Percentiles rank a stretch among this genome's conserved stretches.
phyloP scores from a whole-genome alignment of 2,888 invertebrate species.

The Zelleria hepariella region DNA sequence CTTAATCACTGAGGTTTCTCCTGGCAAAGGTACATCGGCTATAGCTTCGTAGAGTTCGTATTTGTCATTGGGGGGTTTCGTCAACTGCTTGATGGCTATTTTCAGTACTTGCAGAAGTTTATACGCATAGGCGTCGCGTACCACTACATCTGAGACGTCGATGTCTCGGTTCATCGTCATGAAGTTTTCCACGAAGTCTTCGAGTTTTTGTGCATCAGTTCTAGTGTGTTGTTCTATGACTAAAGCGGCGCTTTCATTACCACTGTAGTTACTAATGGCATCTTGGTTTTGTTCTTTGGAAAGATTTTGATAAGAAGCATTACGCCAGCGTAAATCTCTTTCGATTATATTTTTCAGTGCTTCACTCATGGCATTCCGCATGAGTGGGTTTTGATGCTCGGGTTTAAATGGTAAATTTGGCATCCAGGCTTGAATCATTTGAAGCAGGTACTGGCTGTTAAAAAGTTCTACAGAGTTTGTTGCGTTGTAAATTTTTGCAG shows the following conservation, averaged over 20 bases:
- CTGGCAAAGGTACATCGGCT: constrained; percentile 20
- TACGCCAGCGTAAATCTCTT: neutral
- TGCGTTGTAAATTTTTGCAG: constrained; percentile 19
- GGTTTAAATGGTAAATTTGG: neutral
- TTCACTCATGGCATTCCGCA: neutral
- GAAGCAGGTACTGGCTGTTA: neutral
- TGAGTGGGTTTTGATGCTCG: neutral
- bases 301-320: neutral
- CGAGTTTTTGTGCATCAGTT: neutral
- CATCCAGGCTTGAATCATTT: neutral
- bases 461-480: neutral
- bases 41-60: neutral
- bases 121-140: neutral
- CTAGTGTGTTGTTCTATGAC: neutral
- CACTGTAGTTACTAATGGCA: no score
- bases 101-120: neutral
- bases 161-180: neutral
- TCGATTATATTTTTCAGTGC: neutral
- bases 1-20: constrained; percentile 23
- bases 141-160: neutral
- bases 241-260: neutral
- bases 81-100: neutral
- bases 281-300: no score
- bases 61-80: neutral
- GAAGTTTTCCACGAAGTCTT: neutral